Evolutionary conservation across 2,888 invertebrate genomes (phyloP), one percentile per base, ranked within the genome.

Genomic region (Eupithecia abbreviata): DNA sequence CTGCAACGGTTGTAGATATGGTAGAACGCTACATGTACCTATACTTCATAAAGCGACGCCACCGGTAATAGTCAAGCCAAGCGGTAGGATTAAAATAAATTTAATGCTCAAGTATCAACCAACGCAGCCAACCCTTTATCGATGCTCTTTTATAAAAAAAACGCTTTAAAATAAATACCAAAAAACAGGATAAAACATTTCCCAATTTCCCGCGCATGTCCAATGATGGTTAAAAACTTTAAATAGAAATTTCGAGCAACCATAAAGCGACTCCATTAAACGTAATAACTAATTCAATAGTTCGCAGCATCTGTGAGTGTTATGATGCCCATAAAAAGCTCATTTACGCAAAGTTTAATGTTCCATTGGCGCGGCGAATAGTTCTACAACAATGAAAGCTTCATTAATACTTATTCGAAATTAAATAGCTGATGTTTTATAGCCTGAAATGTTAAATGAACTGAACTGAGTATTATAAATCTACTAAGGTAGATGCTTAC

Each of bases 231-330:
- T 75, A 76, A 80, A 90, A 90, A 89, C 89, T 89, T 90, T 89
- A 85, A 90, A 74, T 72, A 67, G 43, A 87, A 90, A 83, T 89
- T 86, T 85, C 84, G 82, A 85, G 85, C 82, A 85, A 84, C 86
- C 85, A 84, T 91, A 89, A 91, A 92, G 85, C 84, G 87, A 86
- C 87, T 86, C 87, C 90, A 90, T 90, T 91, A 91, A 91, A 89
- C 84, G 88, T 83, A 87, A 90, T 92, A 90, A 92, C 88, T 89
- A 90, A 91, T 92, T 90, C 91, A 91, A 90, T 92, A 92, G 91
- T 91, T 90, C 86, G 85, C 87, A 87, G 86, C 89, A 89, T 90
- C 89, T 92, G 88, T 89, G 89, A 92, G 90, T 90, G 88, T 92
- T 91, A 91, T 87, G 90, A 85, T 85, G 88, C 85, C 89, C 86